Base-by-base conservation (phyloP, 2,113 vertebrate species). In the Oceanodroma tethys region DNA sequence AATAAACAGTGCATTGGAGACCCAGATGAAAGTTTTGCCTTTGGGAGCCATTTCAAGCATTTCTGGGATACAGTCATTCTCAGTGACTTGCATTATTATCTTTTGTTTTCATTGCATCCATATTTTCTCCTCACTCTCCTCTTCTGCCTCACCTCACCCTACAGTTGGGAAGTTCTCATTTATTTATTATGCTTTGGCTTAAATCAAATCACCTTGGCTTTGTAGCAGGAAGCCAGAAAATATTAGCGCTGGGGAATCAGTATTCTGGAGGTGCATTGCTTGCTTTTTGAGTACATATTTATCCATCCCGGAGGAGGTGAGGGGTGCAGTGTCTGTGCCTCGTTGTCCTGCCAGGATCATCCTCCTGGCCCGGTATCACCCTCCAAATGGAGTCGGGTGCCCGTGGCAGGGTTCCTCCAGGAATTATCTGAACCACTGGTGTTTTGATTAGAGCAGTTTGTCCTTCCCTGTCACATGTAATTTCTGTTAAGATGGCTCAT, bases 391-490 rank as follows among this genome's bases (percentile, higher is more conserved):
- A 83, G 70, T 38, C n/a, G 53, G 43, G 59, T 75, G 55, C 81
- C 68, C 1, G 1, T 52, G 75, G 58, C 66, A 83, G 81, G 63
- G 25, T 32, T 88, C 65, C 80, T 83, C 88, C 88, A 79, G 80
- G 73, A 96, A 84, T 95, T 92, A 81, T 95, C 91, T 80, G 85
- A 84, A 29, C 45, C 3, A 2, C 93, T 91, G 79, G 21, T 94
- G 96, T 81, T 97, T 89, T 90, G 89, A 94, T 95, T 78, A 79
- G 85, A 96, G 88, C 23, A 23, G 85, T 97, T 97, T 95, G 97
- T 97, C 97, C 97, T 97, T 98, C 97, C 92, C 96, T 96, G 97
- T 97, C 97, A 96, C 95, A 91, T 89, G 79, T 96, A 94, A 97
- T 96, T 97, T 90, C 96, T 91, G 86, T 72, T 83, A 45, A 42